Base-by-base conservation (phyloP, 2,797 vertebrate species). In the Scolopax rusticola region DNA sequence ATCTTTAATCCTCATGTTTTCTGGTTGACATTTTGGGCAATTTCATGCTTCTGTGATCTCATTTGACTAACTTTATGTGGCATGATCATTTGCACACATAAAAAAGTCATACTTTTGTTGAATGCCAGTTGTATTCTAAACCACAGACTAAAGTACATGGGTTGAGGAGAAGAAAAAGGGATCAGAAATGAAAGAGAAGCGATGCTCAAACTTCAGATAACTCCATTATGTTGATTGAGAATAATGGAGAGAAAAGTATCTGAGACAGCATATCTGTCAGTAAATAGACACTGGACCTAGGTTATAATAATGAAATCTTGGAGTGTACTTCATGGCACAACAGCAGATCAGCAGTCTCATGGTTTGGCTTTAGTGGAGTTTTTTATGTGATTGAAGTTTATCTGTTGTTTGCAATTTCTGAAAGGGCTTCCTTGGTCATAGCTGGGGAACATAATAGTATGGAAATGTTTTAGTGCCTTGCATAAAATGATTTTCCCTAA, bases 121-220 rank as follows among this genome's bases (percentile, higher is more conserved):
- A 83, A 80, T 56, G 8, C 3, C 11, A 11, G 14, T 63, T 67
- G 27, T 47, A 45, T 85, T 65, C 32, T 59, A 48, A 70, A 75
- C 23, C 0, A 0, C 18, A 78, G 12, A 7, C 9, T 69, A 33
- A 38, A 5, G 1, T 41, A 30, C 18, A 12, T 15, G 8, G 19
- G 2, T 32, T 79, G 33, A 85, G 17, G 32, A 70, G 65, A 70
- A 84, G 19, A 51, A 67, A 70, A 89, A 51, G 3, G 10, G 5
- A 48, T 40, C 11, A 78, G 48, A 74, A 95, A 88, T 43, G 18
- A 77, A 92, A 38, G 6, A 25, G 33, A 53, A 63, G 7, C 64
- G 17, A 68, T 45, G 74, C 2, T 7, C 6, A 71, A 68, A 60
- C 3, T 19, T 18, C 23, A 61, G 15, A 57, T 24, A n/a, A 3